Evolutionary conservation across 2,113 vertebrate genomes (phyloP).

Genomic region (Stegastes partitus): DNA sequence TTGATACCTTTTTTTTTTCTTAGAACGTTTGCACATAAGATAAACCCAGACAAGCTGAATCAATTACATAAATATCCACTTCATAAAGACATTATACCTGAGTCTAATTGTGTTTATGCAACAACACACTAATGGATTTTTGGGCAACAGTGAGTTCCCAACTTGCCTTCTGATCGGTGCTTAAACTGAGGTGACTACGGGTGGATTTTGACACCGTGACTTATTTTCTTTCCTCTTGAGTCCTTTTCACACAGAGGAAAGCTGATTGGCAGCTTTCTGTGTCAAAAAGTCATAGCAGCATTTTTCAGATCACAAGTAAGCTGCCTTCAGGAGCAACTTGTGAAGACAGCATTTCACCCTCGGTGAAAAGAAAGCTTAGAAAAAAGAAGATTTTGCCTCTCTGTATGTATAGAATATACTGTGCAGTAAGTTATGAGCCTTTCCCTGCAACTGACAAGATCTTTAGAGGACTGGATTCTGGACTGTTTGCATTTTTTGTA

Average conservation of each 20-base stretch:
- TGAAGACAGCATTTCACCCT: neutral
- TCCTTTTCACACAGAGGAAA: constrained; percentile 16
- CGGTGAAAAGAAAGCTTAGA: neutral
- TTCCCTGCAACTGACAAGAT: too few relatives aligned
- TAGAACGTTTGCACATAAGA: neutral
- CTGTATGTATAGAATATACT: neutral
- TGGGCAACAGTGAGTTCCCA: neutral
- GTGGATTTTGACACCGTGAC: constrained; percentile 19
- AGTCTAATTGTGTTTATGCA: too few relatives aligned
- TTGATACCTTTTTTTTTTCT: neutral
- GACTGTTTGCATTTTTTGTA: neutral
- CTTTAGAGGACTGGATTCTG: neutral
- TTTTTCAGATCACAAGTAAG: constrained; percentile 39
- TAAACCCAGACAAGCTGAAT: neutral
- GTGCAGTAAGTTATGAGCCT: neutral
- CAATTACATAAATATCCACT: too few relatives aligned
- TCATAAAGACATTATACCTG: too few relatives aligned
- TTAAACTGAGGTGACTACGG: constrained; percentile 5
- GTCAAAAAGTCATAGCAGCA: constrained; percentile 44
- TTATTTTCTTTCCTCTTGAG: constrained; percentile 36
- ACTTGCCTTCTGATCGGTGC: constrained; percentile 9
- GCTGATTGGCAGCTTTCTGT: constrained; percentile 49
- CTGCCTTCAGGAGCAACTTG: constrained; percentile 24
- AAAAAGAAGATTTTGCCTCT: neutral
- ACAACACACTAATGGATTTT: too few relatives aligned